phyloP scores from a whole-genome alignment of 2,797 vertebrate genomes.

The Hylomyscus alleni region DNA sequence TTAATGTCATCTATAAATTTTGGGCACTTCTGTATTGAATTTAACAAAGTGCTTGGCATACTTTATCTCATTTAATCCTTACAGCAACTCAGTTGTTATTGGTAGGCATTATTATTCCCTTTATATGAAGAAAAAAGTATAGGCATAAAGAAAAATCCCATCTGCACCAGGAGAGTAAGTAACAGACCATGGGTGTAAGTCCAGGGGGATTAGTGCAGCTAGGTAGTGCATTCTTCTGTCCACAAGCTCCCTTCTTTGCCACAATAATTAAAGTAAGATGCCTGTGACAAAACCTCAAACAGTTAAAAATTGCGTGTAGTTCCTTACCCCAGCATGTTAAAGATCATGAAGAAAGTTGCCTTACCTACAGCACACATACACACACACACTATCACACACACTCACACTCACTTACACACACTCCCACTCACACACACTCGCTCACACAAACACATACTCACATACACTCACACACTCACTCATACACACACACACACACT shows the following conservation, averaged over 20 bases:
- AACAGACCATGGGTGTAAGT: not conserved
- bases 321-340: not conserved
- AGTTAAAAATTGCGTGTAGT: not conserved
- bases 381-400: not conserved
- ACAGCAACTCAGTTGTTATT: not conserved
- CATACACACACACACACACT: no score
- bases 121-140: not conserved
- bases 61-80: slow-evolving; percentile 2
- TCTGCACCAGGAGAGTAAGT: not conserved
- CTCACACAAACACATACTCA: no score
- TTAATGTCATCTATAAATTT: not conserved
- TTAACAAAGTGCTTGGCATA: not conserved
- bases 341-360: not conserved
- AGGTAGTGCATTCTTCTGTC: not conserved
- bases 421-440: no score
- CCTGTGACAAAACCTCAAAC: slow-evolving; percentile 14
- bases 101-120: not conserved
- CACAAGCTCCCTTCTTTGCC: not conserved
- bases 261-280: not conserved
- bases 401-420: no score
- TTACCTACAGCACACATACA: not conserved
- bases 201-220: not conserved
- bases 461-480: no score
- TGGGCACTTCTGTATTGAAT: not conserved
- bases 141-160: not conserved